These are phyloP conservation scores for Oophaga sylvatica DNA, from an alignment of 2,797 vertebrate genomes.

Conservation along the genomic window DNA sequence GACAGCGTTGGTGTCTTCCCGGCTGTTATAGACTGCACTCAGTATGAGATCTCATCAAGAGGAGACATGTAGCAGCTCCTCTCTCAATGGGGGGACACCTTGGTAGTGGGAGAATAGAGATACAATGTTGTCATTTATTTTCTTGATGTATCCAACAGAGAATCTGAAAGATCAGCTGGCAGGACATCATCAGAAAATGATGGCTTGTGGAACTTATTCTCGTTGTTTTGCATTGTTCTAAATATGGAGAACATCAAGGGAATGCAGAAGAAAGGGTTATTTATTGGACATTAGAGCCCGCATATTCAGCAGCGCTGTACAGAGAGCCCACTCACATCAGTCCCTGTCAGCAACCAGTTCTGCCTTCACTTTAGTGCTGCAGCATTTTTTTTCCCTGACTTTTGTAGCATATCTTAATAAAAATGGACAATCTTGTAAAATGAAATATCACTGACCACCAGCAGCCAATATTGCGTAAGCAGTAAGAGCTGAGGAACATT, in stretches of 20 bases:
- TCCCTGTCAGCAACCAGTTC: background rate
- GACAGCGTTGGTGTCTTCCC: conserved; percentile 20
- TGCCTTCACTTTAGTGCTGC: background rate
- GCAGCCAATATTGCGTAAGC: background rate
- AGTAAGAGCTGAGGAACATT: too few relatives aligned
- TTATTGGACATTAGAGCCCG: background rate
- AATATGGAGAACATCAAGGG: background rate
- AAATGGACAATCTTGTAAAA: background rate
- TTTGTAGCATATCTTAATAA: background rate
- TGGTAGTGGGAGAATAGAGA: background rate
- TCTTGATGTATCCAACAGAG: conserved; percentile 21
- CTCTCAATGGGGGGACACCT: conserved; percentile 19
- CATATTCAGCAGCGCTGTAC: background rate
- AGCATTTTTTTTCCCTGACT: background rate
- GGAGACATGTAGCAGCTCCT: conserved; percentile 18
- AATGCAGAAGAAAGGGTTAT: background rate
- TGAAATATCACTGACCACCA: background rate
- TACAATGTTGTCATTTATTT: conserved; percentile 23
- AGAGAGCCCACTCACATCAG: background rate
- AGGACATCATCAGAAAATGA: background rate
- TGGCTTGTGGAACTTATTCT: background rate
- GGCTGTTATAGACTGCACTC: conserved; percentile 37
- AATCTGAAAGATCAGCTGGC: conserved; percentile 1
- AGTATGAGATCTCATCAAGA: conserved; percentile 32
- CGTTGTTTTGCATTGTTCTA: background rate